Conservation (phyloP, 2,888 invertebrate genomes). For the Tenthredo mesomela region DNA sequence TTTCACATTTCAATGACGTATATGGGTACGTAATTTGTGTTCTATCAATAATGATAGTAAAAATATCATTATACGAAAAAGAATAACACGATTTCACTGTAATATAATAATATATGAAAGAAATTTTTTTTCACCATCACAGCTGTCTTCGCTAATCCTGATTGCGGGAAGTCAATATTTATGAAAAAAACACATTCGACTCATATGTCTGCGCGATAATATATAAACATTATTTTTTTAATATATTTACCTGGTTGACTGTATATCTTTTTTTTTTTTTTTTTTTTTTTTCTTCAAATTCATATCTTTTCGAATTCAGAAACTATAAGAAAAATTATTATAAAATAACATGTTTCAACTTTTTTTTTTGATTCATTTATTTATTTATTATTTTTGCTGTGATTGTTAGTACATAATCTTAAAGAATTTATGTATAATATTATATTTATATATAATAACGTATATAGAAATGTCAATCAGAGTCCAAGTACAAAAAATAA, state of each 20-base stretch:
- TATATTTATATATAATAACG: neutral
- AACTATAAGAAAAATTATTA: neutral
- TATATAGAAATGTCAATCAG: slow-evolving; percentile 61
- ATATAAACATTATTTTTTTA: too few relatives aligned
- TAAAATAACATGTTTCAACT: neutral
- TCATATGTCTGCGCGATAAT: too few relatives aligned
- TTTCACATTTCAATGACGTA: too few relatives aligned
- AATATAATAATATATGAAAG: neutral
- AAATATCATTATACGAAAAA: too few relatives aligned
- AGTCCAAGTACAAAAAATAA: slow-evolving; percentile 57
- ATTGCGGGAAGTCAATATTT: too few relatives aligned
- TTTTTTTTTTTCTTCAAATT: neutral
- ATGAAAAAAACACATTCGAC: neutral
- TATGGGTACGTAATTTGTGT: too few relatives aligned
- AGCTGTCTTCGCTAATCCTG: too few relatives aligned
- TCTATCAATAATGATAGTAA: too few relatives aligned
- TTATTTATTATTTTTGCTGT: slow-evolving; percentile 7
- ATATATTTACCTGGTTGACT: too few relatives aligned
- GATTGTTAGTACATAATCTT: neutral
- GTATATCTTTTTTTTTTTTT: too few relatives aligned
- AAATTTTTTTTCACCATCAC: neutral
- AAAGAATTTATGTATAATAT: slow-evolving; percentile 8
- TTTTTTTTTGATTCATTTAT: slow-evolving; percentile 51
- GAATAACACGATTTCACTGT: neutral
- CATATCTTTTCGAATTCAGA: neutral